Conservation (phyloP, 2,113 vertebrate genomes). For the Thalassoma bifasciatum region DNA sequence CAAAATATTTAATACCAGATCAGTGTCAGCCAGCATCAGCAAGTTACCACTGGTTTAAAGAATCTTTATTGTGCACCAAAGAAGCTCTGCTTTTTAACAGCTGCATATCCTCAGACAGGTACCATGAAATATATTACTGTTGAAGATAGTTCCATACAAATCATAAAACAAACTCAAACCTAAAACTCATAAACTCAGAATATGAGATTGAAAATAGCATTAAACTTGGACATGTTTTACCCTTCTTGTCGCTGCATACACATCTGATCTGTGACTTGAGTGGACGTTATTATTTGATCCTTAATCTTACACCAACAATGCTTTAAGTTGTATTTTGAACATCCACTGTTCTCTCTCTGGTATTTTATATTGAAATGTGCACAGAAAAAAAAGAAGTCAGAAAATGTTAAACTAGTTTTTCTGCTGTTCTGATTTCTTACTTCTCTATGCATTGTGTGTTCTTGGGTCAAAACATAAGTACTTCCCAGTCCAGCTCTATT, state of each 20-base stretch:
- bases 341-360: neutral
- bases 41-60: too few relatives aligned
- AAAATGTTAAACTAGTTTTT: constrained; percentile 13
- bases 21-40: too few relatives aligned
- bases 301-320: neutral
- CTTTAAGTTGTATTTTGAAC: neutral
- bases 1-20: too few relatives aligned
- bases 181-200: too few relatives aligned
- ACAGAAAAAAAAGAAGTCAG: neutral
- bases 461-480: constrained; percentile 31
- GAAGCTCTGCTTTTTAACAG: too few relatives aligned
- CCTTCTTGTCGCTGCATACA: neutral
- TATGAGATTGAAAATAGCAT: neutral
- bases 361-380: neutral
- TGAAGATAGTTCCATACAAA: too few relatives aligned
- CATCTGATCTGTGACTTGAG: neutral
- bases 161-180: too few relatives aligned
- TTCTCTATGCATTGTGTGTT: constrained; percentile 15
- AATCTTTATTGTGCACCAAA: too few relatives aligned
- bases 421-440: constrained; percentile 39
- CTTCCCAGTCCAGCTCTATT: constrained; percentile 21
- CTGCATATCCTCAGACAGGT: too few relatives aligned
- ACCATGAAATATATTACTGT: too few relatives aligned
- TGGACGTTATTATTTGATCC: neutral
- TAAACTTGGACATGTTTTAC: neutral